These are phyloP conservation scores for Parthenolecanium corni DNA, from an alignment of 2,888 invertebrate genomes.

Conservation along the genomic window DNA sequence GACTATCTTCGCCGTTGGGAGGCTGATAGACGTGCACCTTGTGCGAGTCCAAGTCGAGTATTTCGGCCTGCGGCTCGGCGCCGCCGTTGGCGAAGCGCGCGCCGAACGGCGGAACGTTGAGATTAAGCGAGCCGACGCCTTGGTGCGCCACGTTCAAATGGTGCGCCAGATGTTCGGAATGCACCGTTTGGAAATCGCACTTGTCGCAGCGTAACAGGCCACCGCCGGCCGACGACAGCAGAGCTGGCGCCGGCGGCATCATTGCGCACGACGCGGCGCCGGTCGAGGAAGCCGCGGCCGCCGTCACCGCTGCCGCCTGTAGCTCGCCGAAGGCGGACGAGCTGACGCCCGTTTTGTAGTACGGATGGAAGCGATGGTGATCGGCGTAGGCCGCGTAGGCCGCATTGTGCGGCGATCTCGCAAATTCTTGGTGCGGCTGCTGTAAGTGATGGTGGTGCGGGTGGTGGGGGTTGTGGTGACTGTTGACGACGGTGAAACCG, in stretches of 20 bases:
- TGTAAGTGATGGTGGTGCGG: too few species aligned
- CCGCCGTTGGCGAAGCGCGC: conserved; percentile 39
- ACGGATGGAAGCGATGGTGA: conserved; percentile 22
- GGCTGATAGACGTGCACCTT: conserved; percentile 53
- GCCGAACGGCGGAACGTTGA: conserved; percentile 9
- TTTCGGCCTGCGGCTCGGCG: conserved; percentile 58
- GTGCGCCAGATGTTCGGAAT: not conserved
- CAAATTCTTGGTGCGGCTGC: too few species aligned
- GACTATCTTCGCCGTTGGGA: conserved; percentile 26
- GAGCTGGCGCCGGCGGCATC: not conserved
- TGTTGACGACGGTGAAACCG: not conserved
- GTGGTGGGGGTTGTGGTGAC: too few species aligned
- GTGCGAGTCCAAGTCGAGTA: conserved; percentile 77
- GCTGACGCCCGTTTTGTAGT: conserved; percentile 5
- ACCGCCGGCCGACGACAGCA: not conserved
- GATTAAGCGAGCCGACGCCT: not conserved
- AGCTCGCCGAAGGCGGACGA: conserved; percentile 8
- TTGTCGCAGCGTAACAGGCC: conserved; percentile 6
- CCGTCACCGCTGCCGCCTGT: not conserved
- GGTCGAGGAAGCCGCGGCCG: not conserved
- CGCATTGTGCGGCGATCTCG: not conserved
- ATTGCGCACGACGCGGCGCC: not conserved
- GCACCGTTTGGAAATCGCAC: conserved; percentile 1
- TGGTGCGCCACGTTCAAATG: conserved; percentile 7
- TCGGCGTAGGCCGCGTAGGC: not conserved